Base-by-base conservation (phyloP, 1,140 invertebrate genomes). In the Lamellibrachia luymesi region DNA sequence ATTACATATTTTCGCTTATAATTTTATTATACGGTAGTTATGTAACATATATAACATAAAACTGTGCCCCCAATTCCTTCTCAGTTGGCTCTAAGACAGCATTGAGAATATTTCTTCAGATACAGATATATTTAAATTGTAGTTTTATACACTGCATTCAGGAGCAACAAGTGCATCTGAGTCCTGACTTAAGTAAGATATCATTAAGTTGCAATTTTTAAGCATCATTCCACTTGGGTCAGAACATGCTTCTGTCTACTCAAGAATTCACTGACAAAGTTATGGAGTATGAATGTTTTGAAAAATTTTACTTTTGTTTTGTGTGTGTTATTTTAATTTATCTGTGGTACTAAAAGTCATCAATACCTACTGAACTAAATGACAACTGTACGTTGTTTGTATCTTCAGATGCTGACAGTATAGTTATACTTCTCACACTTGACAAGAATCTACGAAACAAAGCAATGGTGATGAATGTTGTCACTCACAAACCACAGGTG, bases 361-460 rank as follows among this genome's bases (percentile, higher is more conserved):
- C 64, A 80, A 80, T 10, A 17, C 1, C 25, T 6, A 17, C 64
- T 80, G 64, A 80, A 22, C 25, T 80, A 17, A 50, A 52, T 51
- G 17, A 51, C n/a, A 52, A 22, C 13, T 91, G 51, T 50, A 91
- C 25, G 4, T 52, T 80, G 4, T 38, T 91, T 89, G 92, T 50
- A 51, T 25, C 93, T 93, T 13, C 93, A 95, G 95, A 94, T 94
- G 91, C 93, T 92, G 90, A 94, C n/a, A 93, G 56, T 27, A 25
- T 52, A 22, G 94, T 95, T 27, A 52, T 94, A 25, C 90, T 95
- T 89, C 92, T 95, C 89, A 94, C 94, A 22, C 94, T 94, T 93
- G 95, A 95, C 90, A 94, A 93, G 80, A 95, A 95, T 91, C 94
- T 95, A n/a, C 93, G 92, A 91, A 94, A 94, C 92, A 95, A 95